These are phyloP conservation scores for Aphelenchoides fujianensis DNA, from an alignment of 1,140 invertebrate genomes.

Conservation along the genomic window DNA sequence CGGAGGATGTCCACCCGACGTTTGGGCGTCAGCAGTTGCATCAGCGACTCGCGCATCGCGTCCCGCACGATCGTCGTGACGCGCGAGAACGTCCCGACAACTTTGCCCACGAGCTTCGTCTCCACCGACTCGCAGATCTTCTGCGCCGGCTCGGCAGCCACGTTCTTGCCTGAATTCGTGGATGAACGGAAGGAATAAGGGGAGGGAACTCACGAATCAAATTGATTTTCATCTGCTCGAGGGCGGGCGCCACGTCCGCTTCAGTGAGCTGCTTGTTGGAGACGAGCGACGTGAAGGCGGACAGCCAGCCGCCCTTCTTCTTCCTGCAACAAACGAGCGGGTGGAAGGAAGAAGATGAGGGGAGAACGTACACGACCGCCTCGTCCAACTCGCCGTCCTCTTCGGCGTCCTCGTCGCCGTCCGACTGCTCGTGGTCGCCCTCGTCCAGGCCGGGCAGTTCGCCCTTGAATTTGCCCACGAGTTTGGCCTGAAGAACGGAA, in stretches of 20 bases:
- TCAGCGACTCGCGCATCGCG: slow-evolving; percentile 66
- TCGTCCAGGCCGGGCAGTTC: slow-evolving; percentile 51
- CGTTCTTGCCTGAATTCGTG: slow-evolving; percentile 81
- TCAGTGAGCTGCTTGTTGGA: slow-evolving; percentile 64
- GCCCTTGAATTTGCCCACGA: slow-evolving; percentile 49
- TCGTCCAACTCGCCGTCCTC: slow-evolving; percentile 32
- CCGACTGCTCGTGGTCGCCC: slow-evolving; percentile 30
- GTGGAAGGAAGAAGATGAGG: no score
- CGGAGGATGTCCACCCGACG: slow-evolving; percentile 91
- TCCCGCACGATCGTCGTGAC: slow-evolving; percentile 88
- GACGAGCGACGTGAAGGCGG: slow-evolving; percentile 58
- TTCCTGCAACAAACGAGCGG: neutral
- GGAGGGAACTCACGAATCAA: slow-evolving; percentile 70
- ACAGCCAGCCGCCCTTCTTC: slow-evolving; percentile 28
- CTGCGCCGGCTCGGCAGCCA: slow-evolving; percentile 87
- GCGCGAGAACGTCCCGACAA: slow-evolving; percentile 64
- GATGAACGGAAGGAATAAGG: slow-evolving; percentile 18
- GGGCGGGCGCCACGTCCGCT: slow-evolving; percentile 74
- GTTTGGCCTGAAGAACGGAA: slow-evolving; percentile 41
- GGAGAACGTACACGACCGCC: no score
- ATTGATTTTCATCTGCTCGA: slow-evolving; percentile 94
- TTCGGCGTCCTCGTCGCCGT: slow-evolving; percentile 41
- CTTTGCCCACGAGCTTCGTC: slow-evolving; percentile 85
- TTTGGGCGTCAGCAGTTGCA: slow-evolving; percentile 81
- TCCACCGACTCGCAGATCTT: slow-evolving; percentile 93